Evolutionary conservation across 2,113 vertebrate genomes (phyloP).

Genomic region (Tauraco erythrolophus): DNA sequence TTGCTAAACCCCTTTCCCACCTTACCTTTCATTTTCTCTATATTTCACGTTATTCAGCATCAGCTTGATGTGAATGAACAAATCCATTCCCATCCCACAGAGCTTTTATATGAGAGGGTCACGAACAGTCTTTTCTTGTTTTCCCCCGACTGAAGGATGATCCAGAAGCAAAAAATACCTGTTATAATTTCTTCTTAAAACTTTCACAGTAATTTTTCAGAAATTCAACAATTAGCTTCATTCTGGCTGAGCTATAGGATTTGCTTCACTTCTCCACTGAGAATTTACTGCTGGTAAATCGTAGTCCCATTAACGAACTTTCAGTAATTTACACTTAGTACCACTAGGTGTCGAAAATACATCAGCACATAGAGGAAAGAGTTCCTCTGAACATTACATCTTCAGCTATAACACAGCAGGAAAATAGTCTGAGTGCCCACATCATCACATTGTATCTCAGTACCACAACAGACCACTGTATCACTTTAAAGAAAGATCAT

Average conservation of each 20-base stretch:
- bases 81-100: background rate
- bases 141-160: background rate
- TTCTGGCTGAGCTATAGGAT: background rate
- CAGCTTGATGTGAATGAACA: background rate
- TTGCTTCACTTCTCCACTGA: background rate
- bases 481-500: background rate
- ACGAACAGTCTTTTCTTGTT: background rate
- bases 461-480: rapidly evolving
- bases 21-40: background rate
- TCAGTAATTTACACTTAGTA: background rate
- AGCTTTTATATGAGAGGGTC: background rate
- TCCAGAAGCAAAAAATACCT: background rate
- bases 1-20: background rate
- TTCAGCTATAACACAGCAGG: background rate
- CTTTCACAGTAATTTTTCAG: background rate
- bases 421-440: background rate
- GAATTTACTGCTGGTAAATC: background rate
- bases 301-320: background rate
- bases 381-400: background rate
- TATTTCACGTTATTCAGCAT: background rate
- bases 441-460: background rate
- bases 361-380: background rate
- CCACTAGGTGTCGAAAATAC: background rate
- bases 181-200: background rate
- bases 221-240: background rate